phyloP scores from a whole-genome alignment of 2,888 invertebrate genomes.

The Brachypterus glaber region DNA sequence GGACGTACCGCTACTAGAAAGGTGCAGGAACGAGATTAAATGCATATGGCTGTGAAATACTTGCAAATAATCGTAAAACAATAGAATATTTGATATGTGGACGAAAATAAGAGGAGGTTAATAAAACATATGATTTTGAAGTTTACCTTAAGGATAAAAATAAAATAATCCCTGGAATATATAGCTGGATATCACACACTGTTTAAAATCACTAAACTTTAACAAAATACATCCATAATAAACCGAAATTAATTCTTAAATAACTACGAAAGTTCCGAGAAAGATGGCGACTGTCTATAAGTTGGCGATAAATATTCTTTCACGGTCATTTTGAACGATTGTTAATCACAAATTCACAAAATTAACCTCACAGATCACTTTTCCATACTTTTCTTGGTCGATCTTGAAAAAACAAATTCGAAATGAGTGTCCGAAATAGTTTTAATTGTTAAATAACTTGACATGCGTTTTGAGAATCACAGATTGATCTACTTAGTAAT shows the following conservation, averaged over 20 bases:
- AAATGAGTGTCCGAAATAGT: conserved; percentile 16
- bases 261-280: conserved; percentile 43
- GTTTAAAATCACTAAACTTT: conserved; percentile 25
- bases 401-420: conserved; percentile 15
- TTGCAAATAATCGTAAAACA: too few relatives aligned
- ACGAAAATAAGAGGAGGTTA: conserved; percentile 11
- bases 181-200: conserved; percentile 16
- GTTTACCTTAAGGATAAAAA: conserved; percentile 9
- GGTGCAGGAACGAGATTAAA: too few relatives aligned
- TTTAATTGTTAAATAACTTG: conserved; percentile 27
- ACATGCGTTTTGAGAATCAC: conserved; percentile 38
- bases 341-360: conserved; percentile 33
- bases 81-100: too few relatives aligned
- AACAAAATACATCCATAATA: conserved; percentile 29
- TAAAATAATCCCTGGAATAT: not conserved
- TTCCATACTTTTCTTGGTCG: conserved; percentile 18
- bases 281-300: conserved; percentile 51
- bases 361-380: conserved; percentile 29
- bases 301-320: conserved; percentile 42
- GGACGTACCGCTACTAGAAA: too few relatives aligned
- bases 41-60: too few relatives aligned
- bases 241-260: conserved; percentile 29
- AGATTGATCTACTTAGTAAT: conserved; percentile 42
- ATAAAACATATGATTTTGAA: conserved; percentile 5
- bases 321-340: conserved; percentile 40